Evolutionary conservation across 1,140 invertebrate genomes (phyloP), one percentile per base, ranked within the genome.

Genomic region (Apis cerana): DNA sequence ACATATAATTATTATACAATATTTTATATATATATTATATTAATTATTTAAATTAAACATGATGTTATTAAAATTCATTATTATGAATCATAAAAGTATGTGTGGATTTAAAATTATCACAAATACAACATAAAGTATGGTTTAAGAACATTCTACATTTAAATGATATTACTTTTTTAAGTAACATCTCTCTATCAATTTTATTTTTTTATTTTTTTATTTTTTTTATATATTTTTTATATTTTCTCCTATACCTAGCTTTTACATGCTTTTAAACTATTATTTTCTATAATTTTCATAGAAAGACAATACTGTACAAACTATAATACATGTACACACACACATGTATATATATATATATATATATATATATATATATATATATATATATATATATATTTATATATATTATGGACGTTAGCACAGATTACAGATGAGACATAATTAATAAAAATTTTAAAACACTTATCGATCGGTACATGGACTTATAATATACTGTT

Each of bases 221-320:
- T 27, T 27, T 50, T 80, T 77, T 78, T 75, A 68, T 82, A n/a
- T n/a, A n/a, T 78, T 74, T 33, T 33, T 33, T 33, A 1, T 27
- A 1, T 27, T 80, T 70, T 59, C 33, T 85, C 61, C 82, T 56
- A 67, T 77, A 72, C 62, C 54, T 75, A 62, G 83, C 74, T 75
- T 86, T 62, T 70, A 81, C 62, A 68, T 74, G 80, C 84, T 88
- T 87, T 88, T 82, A 82, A 59, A 85, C 65, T 33, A 71, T 88
- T 79, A 82, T 27, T 79, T 80, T 82, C 50, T 89, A 71, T 89
- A 70, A 86, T 89, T 88, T 91, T 80, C 69, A 80, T 83, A 87
- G 78, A 89, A 68, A 59, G 85, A 86, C 83, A 79, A 89, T 88
- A 90, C 88, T 75, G 87, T 75, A 90, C 86, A 91, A 82, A 90